Evolutionary conservation across 2,888 invertebrate species (phyloP), one percentile per base, ranked within the genome.

Genomic region (Eilema sororculum): DNA sequence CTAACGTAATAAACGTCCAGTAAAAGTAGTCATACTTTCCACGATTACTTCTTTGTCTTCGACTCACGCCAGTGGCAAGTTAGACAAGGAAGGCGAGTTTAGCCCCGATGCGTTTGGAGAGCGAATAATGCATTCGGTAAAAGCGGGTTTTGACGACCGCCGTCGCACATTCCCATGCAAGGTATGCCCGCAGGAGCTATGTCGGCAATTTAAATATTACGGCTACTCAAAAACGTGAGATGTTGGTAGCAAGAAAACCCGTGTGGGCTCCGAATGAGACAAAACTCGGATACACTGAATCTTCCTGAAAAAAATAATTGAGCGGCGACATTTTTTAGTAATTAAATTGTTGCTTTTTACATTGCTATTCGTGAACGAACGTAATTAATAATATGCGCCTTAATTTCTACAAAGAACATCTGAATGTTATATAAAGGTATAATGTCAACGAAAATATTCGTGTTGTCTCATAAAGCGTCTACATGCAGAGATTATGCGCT

Each of bases 201-300:
- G 93, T 88, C 90, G 90, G 91, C 93, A 94, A 95, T 95, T 95
- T 95, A 93, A 95, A 95, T 94, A 94, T 94, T 93, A 94, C 93
- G 91, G 92, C 91, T 90, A 91, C 94, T 93, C 92, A 94, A 95
- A 94, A 95, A 94, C 94, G 94, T 95, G 94, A 95, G 93, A 95
- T 91, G 91, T 91, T 87, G 87, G 92, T 91, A 92, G 89, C 90
- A 91, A 91, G 93, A 93, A 94, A 91, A 77, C 90, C 91, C 90
- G 93, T 93, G 94, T 93, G 94, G 93, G 90, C 93, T 88, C 86
- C 87, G 73, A 83, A 76, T 89, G 89, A 88, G 86, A 82, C 90
- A 89, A 91, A 91, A 87, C 87, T 90, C 86, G 89, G 91, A 91
- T 90, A 90, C 90, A 89, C 86, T 91, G 91, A 91, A 91, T 91